Evolutionary conservation across 2,797 vertebrate species (phyloP), one percentile per base, ranked within the genome.

Genomic region (Acropternis orthonyx): DNA sequence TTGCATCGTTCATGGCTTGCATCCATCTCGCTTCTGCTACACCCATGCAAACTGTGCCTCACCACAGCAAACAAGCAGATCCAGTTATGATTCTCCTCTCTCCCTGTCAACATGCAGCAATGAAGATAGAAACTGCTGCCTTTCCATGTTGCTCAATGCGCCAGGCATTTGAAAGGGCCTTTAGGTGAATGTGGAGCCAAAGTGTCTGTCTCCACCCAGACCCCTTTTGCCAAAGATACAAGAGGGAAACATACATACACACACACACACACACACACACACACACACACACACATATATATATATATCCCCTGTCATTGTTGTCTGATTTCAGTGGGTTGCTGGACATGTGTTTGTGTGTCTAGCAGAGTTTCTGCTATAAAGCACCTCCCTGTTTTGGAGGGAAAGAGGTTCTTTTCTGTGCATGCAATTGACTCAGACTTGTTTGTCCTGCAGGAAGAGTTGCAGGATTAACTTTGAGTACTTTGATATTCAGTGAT

Each of bases 171-270:
- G 85, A 94, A 96, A 97, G 93, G 83, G 96, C 88, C 97, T 88
- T 92, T 95, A 95, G 96, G 91, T 96, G 96, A 97, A 89, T 19
- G 2, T 96, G 97, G 97, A 97, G 97, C 97, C 97, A 28, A 95
- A 49, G 68, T 96, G 97, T 98, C 98, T 98, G 96, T 96, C 97
- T 97, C 95, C 96, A 37, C 97, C 97, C 96, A 91, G 85, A 88
- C 78, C 73, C 34, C n/a, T 89, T 73, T 79, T 95, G 96, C 96
- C 97, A 97, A 96, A 95, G 84, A 97, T 76, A 48, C 72, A 88
- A 88, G 63, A 76, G 59, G 51, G 14, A 16, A 46, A 80, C 78
- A n/a, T n/a, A n/a, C n/a, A n/a, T n/a, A n/a, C n/a, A n/a, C n/a
- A n/a, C n/a, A n/a, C n/a, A n/a, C n/a, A n/a, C n/a, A n/a, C n/a